A percentile compares a stretch with the other conserved stretches of the same genome.
Evolutionary conservation across 92 coral and sea anemone genomes (phyloP).

Genomic region (Epizoanthus stellaris): DNA sequence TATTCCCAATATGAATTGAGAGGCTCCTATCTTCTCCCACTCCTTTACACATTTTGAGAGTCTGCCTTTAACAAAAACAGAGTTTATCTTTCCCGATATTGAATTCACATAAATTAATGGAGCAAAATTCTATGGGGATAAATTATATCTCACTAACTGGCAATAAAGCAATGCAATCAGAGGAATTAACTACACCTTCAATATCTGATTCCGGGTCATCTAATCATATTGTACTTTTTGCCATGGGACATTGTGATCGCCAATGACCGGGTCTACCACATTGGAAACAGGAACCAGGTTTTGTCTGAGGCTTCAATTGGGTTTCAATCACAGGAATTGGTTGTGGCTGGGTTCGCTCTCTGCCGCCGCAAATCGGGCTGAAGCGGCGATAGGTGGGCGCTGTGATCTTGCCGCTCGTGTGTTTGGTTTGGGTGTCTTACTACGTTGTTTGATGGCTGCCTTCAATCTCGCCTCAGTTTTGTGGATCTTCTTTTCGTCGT

Average conservation of each 20-base stretch:
- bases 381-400: not conserved
- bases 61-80: too few relatives aligned
- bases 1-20: too few relatives aligned
- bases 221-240: not conserved
- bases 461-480: constrained; percentile 14
- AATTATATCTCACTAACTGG: too few relatives aligned
- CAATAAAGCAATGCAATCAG: too few relatives aligned
- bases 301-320: not conserved
- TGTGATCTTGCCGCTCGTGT: not conserved
- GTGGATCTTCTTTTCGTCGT: constrained; percentile 47
- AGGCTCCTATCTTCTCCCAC: too few relatives aligned
- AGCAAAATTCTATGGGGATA: too few relatives aligned
- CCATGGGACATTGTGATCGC: too few relatives aligned
- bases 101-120: too few relatives aligned
- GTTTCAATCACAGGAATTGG: not conserved
- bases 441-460: constrained; percentile 1
- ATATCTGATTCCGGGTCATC: not conserved
- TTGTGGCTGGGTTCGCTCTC: not conserved
- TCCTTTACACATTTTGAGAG: too few relatives aligned
- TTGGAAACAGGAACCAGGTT: constrained; percentile 34
- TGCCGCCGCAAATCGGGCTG: not conserved
- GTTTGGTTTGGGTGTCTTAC: not conserved
- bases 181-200: constrained; percentile 20
- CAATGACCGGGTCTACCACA: not conserved
- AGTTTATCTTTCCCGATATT: too few relatives aligned